Evolutionary conservation across 2,888 invertebrate species (phyloP).

Genomic region (Eristalinus aeneus): DNA sequence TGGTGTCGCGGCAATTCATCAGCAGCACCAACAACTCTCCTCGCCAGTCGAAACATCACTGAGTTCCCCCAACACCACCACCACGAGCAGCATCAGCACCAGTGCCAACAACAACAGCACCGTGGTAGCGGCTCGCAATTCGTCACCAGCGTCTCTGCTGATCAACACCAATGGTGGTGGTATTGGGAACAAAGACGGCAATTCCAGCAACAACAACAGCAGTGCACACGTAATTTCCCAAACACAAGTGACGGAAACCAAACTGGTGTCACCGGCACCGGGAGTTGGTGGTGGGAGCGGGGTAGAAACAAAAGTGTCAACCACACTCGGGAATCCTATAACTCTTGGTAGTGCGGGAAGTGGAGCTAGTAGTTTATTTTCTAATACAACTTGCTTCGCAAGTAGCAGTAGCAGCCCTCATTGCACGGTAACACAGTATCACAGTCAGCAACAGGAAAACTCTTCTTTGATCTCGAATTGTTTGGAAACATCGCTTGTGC

Average conservation of each 20-base stretch:
- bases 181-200: constrained; percentile 59
- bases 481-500: neutral
- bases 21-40: constrained; percentile 63
- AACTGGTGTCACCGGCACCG: constrained; percentile 13
- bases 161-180: constrained; percentile 41
- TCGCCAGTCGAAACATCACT: constrained; percentile 46
- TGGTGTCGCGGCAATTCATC: constrained; percentile 41
- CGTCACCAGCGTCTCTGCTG: constrained; percentile 21
- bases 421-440: constrained; percentile 20
- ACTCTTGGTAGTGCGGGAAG: constrained; percentile 29
- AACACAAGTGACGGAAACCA: constrained; percentile 19
- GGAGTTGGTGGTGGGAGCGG: constrained; percentile 57
- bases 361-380: too few species aligned
- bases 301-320: constrained; percentile 56
- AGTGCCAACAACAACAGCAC: constrained; percentile 16
- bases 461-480: neutral
- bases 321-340: constrained; percentile 23
- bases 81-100: neutral
- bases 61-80: neutral
- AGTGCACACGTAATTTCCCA: constrained; percentile 30
- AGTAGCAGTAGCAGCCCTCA: constrained; percentile 37
- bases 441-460: neutral
- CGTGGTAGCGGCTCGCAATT: constrained; percentile 57
- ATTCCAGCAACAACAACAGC: constrained; percentile 64
- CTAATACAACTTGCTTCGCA: constrained; percentile 23